These are phyloP conservation scores for Leucosticte australis DNA, from an alignment of 2,113 vertebrate species.

Conservation along the genomic window DNA sequence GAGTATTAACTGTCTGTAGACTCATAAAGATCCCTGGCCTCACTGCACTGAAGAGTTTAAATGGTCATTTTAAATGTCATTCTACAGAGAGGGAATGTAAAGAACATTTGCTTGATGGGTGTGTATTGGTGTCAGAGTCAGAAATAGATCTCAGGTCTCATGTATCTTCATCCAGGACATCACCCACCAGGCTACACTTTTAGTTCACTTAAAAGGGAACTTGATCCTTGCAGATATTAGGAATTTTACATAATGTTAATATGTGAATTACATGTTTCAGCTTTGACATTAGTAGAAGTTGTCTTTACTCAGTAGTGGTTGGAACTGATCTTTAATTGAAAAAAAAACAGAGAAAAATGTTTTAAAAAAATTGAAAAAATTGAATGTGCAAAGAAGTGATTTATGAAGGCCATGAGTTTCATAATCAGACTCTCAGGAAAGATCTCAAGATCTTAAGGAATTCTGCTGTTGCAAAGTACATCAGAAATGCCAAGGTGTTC, in stretches of 20 bases:
- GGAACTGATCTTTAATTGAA: background rate
- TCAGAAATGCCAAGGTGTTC: background rate
- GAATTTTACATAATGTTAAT: background rate
- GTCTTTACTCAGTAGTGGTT: background rate
- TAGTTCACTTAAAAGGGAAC: background rate
- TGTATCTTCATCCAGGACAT: background rate
- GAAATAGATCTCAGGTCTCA: background rate
- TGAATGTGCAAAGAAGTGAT: background rate
- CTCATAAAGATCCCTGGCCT: background rate
- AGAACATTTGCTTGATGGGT: background rate
- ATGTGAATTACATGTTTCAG: background rate
- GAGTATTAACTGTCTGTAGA: background rate
- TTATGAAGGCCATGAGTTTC: background rate
- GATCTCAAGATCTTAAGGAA: background rate
- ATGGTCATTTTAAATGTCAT: background rate
- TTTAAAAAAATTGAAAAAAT: background rate
- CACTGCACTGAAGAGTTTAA: background rate
- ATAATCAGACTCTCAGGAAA: background rate
- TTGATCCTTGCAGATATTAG: background rate
- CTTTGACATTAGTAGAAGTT: background rate
- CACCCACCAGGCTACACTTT: background rate
- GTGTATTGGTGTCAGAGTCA: background rate
- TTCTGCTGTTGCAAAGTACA: background rate
- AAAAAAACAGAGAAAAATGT: background rate
- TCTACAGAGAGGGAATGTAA: background rate